Percentiles rank a stretch among this genome's conserved stretches.
Evolutionary conservation across 37 sponge, comb jelly and placozoan genomes (phyloP).

Genomic region (Aplysina aerophoba): DNA sequence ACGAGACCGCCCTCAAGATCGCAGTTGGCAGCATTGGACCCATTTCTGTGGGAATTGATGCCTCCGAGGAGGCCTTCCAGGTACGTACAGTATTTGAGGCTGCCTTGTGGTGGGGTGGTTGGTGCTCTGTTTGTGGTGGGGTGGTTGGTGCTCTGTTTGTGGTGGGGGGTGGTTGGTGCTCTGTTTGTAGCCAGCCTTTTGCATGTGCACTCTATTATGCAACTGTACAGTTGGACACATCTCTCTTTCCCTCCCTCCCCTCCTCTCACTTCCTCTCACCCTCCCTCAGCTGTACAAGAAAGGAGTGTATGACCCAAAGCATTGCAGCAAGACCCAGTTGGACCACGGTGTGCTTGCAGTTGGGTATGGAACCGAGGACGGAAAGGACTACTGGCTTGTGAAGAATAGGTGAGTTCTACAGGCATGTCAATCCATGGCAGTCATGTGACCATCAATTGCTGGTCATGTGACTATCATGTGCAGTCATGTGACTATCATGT

Average conservation of each 20-base stretch:
- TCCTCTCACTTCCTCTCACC: constrained; percentile 82
- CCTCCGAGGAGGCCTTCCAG: too few species aligned
- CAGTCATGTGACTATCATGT: too few species aligned
- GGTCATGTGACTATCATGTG: neutral
- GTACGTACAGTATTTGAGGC: too few species aligned
- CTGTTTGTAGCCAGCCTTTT: too few species aligned
- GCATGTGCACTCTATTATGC: too few species aligned
- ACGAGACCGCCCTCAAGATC: constrained; percentile 45
- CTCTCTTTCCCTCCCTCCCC: too few species aligned
- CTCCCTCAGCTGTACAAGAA: constrained; percentile 86
- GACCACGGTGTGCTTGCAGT: constrained; percentile 94
- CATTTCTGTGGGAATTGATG: neutral
- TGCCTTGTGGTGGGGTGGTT: too few species aligned
- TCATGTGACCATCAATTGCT: neutral
- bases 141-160: too few species aligned
- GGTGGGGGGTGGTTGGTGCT: too few species aligned
- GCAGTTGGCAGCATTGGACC: constrained; percentile 31
- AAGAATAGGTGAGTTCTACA: constrained; percentile 64
- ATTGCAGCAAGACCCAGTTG: constrained; percentile 77
- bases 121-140: too few species aligned
- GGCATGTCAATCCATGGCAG: neutral
- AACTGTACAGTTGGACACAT: too few species aligned
- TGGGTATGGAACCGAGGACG: constrained; percentile 73
- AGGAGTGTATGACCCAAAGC: constrained; percentile 79
- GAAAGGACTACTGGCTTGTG: constrained; percentile 80